These are phyloP conservation scores for Limonius californicus DNA, from an alignment of 1,140 invertebrate species.

Conservation along the genomic window DNA sequence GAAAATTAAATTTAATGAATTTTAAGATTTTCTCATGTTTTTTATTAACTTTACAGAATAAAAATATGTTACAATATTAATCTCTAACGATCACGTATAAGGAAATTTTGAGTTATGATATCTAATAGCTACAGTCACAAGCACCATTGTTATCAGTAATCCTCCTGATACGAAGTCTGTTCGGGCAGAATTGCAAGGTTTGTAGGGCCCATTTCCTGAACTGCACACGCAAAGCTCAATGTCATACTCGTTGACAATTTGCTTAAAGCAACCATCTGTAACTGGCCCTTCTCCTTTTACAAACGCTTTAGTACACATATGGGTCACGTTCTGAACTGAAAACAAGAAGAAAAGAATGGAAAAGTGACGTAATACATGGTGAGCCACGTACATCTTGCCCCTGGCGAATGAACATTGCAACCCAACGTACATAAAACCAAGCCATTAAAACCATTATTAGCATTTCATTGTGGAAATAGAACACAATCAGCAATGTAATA, in stretches of 20 bases:
- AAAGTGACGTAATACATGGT: too few relatives aligned
- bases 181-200: constrained; percentile 25
- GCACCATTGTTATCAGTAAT: not conserved
- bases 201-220: constrained; percentile 18
- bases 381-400: too few relatives aligned
- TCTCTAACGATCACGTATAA: not conserved
- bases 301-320: constrained; percentile 52
- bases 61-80: not conserved
- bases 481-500: too few relatives aligned
- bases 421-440: not conserved
- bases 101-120: too few relatives aligned
- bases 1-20: too few relatives aligned
- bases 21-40: too few relatives aligned
- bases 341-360: too few relatives aligned
- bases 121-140: too few relatives aligned
- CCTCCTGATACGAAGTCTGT: not conserved
- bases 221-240: constrained; percentile 34
- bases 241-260: constrained; percentile 28
- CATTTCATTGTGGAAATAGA: too few relatives aligned
- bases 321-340: constrained; percentile 53
- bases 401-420: too few relatives aligned
- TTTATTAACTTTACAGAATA: not conserved
- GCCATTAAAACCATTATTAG: too few relatives aligned
- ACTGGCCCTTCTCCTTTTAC: constrained; percentile 43
- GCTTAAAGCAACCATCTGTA: constrained; percentile 46